Evolutionary conservation across 2,797 vertebrate genomes (phyloP).

Genomic region (Orientallactaga sibirica): DNA sequence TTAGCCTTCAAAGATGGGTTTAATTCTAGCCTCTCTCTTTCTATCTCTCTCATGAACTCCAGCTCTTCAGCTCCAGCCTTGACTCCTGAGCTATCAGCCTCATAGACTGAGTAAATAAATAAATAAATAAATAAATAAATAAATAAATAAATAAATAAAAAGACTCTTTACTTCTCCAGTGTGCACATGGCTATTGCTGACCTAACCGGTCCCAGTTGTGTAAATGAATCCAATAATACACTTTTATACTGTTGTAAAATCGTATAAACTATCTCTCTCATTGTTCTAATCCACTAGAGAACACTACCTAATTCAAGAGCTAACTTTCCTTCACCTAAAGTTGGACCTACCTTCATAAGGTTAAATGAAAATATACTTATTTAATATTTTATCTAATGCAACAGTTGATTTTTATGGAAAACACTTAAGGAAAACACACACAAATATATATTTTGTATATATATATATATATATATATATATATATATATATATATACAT

Average conservation of each 20-base stretch:
- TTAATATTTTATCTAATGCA: background rate
- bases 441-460: no score
- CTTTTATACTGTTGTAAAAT: no score
- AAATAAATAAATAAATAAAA: no score
- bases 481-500: background rate
- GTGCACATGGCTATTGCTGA: background rate
- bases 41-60: background rate
- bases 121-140: no score
- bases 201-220: no score
- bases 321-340: background rate
- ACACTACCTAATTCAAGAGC: background rate
- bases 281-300: background rate
- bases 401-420: background rate
- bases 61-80: no score
- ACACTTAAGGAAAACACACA: background rate
- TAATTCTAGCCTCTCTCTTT: background rate
- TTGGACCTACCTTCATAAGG: background rate
- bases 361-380: background rate
- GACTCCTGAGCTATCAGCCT: background rate
- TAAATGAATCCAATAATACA: background rate
- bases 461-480: no score
- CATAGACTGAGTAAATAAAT: background rate
- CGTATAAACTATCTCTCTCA: background rate
- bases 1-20: background rate
- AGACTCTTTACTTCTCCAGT: background rate